Percentiles rank a stretch among this genome's conserved stretches.
Evolutionary conservation across 2,888 invertebrate species (phyloP).

Genomic region (Salpingus planirostris): DNA sequence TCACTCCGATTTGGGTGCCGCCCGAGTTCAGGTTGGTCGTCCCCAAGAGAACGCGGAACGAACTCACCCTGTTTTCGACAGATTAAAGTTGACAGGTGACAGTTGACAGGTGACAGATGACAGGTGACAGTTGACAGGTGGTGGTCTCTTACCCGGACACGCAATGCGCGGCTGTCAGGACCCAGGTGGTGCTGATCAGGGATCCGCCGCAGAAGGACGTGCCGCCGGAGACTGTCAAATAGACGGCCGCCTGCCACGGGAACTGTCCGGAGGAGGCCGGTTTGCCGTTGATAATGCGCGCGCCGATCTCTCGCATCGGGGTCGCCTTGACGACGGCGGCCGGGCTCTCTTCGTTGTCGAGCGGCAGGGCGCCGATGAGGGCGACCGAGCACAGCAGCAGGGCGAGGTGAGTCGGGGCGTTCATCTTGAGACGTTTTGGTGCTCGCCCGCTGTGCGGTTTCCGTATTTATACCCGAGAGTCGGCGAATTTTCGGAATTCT

Average conservation of each 20-base stretch:
- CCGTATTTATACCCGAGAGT: no score
- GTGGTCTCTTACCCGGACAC: slow-evolving; percentile 2
- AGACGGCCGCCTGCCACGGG: slow-evolving; percentile 7
- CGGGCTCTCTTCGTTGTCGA: no score
- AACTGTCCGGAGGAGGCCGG: slow-evolving; percentile 4
- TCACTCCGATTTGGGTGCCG: not conserved
- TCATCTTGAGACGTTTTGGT: no score
- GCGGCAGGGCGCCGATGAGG: no score
- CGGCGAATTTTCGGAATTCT: no score
- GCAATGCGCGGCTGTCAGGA: slow-evolving; percentile 7
- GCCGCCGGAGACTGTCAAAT: slow-evolving; percentile 1
- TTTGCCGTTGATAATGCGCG: slow-evolving; percentile 5
- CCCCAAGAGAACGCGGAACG: not conserved
- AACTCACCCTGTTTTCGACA: not conserved
- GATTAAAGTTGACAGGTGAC: not conserved
- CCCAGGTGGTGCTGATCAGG: slow-evolving; percentile 3
- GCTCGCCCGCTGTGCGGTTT: no score
- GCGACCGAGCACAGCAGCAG: no score
- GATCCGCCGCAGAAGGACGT: slow-evolving; percentile 4
- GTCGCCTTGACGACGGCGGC: no score
- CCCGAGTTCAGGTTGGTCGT: not conserved
- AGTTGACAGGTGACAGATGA: no score
- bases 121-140: not conserved
- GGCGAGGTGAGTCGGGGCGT: no score
- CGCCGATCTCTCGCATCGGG: no score